These are phyloP conservation scores for Drosophila picticornis DNA, from an alignment of 2,888 invertebrate genomes.

Conservation along the genomic window DNA sequence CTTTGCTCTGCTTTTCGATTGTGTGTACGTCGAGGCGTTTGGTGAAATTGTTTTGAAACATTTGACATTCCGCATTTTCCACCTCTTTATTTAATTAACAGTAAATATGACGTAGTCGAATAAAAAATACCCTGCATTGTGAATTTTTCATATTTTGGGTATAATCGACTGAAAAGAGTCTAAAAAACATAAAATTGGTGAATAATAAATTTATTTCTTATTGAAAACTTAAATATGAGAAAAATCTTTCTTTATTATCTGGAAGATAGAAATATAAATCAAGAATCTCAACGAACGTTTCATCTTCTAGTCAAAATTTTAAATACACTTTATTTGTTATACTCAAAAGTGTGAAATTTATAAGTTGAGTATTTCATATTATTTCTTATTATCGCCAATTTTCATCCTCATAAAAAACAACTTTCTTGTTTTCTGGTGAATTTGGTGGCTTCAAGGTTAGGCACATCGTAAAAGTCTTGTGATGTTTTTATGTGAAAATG, in stretches of 20 bases:
- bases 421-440: neutral
- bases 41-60: constrained; percentile 56
- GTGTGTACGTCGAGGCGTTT: constrained; percentile 18
- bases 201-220: neutral
- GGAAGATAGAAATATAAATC: neutral
- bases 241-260: neutral
- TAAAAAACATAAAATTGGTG: neutral
- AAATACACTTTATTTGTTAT: neutral
- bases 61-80: constrained; percentile 52
- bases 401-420: neutral
- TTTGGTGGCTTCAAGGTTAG: constrained; percentile 59
- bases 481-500: constrained; percentile 17
- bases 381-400: neutral
- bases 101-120: neutral
- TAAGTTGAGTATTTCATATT: neutral
- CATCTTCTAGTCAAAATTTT: neutral
- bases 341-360: neutral
- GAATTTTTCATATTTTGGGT: neutral
- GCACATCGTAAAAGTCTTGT: constrained; percentile 54
- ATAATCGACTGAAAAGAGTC: neutral
- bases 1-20: constrained; percentile 7
- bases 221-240: neutral
- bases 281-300: neutral
- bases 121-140: constrained; percentile 11
- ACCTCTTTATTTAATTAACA: constrained; percentile 47